Conservation (phyloP, 1,140 invertebrate species). For the Microplitis demolitor region DNA sequence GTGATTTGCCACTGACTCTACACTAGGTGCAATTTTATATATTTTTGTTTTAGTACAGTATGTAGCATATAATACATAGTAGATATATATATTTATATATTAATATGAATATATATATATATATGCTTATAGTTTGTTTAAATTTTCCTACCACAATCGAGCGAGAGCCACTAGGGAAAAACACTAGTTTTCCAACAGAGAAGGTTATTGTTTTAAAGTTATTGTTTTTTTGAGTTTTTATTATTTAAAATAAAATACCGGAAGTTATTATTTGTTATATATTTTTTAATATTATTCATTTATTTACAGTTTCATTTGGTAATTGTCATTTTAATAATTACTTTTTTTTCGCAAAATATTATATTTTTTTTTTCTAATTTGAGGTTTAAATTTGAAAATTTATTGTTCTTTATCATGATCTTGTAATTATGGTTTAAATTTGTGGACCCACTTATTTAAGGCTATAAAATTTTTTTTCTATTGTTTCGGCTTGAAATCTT, state of each 20-base stretch:
- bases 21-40: constrained; percentile 37
- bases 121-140: constrained; percentile 3
- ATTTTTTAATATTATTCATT: not conserved
- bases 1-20: constrained; percentile 31
- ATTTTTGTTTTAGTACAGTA: not conserved
- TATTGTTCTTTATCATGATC: too few relatives aligned
- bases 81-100: not conserved
- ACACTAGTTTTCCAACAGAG: constrained; percentile 17
- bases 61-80: not conserved
- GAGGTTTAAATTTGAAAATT: too few relatives aligned
- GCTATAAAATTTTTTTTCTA: too few relatives aligned
- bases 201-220: not conserved
- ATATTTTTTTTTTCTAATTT: too few relatives aligned
- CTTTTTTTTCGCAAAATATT: too few relatives aligned
- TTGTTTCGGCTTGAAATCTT: too few relatives aligned
- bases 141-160: constrained; percentile 28
- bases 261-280: not conserved
- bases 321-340: too few relatives aligned
- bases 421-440: too few relatives aligned
- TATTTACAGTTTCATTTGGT: too few relatives aligned
- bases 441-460: too few relatives aligned
- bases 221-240: constrained; percentile 2
- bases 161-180: constrained; percentile 20
- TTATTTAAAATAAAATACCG: not conserved
- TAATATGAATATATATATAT: constrained; percentile 1